Evolutionary conservation across 2,797 vertebrate genomes (phyloP).

Genomic region (Coccyzus lansbergi): DNA sequence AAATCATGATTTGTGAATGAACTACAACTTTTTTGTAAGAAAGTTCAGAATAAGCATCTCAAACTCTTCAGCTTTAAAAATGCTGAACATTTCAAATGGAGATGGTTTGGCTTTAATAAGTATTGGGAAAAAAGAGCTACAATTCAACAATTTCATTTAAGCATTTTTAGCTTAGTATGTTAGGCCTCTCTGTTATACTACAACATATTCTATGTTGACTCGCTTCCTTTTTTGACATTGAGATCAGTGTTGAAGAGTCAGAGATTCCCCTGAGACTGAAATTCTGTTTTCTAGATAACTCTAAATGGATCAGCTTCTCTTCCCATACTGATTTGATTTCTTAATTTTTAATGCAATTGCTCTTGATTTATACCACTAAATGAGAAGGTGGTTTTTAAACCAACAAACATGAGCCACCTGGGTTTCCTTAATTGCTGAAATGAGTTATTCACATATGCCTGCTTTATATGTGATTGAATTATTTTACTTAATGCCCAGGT

Average conservation of each 20-base stretch:
- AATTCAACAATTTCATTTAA: background rate
- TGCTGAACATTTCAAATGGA: background rate
- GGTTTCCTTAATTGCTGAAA: constrained; percentile 42
- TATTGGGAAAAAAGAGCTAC: background rate
- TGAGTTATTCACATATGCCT: constrained; percentile 22
- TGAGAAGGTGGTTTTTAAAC: constrained; percentile 37
- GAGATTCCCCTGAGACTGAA: background rate
- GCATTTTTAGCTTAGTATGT: background rate
- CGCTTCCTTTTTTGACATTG: background rate
- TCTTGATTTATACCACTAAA: constrained; percentile 52
- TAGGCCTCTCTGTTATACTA: background rate
- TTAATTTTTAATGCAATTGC: constrained; percentile 62
- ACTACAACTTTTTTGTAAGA: background rate
- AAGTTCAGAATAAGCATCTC: background rate
- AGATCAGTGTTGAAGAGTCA: background rate
- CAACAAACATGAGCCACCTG: constrained; percentile 31
- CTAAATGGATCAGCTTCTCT: background rate
- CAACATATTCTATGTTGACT: background rate
- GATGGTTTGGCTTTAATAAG: background rate
- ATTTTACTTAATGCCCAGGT: background rate
- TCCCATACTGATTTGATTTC: background rate
- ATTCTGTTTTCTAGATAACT: background rate
- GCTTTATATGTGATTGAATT: background rate
- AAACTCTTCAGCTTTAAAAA: background rate
- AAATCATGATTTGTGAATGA: background rate